Conservation (phyloP, 2,888 invertebrate species). For the Rhodophaea formosa region DNA sequence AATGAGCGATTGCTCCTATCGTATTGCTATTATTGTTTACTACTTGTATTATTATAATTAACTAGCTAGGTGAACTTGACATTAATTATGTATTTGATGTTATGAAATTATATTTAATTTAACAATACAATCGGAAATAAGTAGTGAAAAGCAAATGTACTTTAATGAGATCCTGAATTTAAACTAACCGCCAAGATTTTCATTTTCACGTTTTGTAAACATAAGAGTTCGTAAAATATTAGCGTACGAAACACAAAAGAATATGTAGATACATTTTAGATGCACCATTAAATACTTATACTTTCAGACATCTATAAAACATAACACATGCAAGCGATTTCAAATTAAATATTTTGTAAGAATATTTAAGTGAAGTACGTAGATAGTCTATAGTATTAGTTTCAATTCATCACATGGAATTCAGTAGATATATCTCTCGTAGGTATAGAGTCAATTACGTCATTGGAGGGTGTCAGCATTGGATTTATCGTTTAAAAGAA, state of each 20-base stretch:
- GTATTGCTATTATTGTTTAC: too few species aligned
- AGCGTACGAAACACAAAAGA: slow-evolving; percentile 29
- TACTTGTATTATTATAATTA: not conserved
- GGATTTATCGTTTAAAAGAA: slow-evolving; percentile 41
- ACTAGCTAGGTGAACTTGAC: not conserved
- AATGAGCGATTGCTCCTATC: too few species aligned
- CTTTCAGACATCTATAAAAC: slow-evolving; percentile 2
- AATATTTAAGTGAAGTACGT: slow-evolving; percentile 5
- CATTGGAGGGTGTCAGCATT: slow-evolving; percentile 25
- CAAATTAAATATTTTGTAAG: slow-evolving; percentile 14
- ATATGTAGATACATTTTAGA: slow-evolving; percentile 18
- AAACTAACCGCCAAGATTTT: not conserved
- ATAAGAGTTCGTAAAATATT: not conserved
- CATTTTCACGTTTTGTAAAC: not conserved
- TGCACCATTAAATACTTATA: not conserved
- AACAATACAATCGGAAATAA: too few species aligned
- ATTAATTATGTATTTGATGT: not conserved
- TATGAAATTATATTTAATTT: not conserved
- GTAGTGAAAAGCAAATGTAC: not conserved
- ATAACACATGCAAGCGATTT: not conserved
- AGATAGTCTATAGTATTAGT: slow-evolving; percentile 8
- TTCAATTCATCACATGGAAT: slow-evolving; percentile 9
- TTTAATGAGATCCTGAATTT: not conserved
- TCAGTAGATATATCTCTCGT: slow-evolving; percentile 22
- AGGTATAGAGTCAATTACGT: slow-evolving; percentile 54